A percentile compares a stretch with the other conserved stretches of the same genome.
phyloP scores from a whole-genome alignment of 2,797 vertebrate species.

The Pipistrellus nathusii region DNA sequence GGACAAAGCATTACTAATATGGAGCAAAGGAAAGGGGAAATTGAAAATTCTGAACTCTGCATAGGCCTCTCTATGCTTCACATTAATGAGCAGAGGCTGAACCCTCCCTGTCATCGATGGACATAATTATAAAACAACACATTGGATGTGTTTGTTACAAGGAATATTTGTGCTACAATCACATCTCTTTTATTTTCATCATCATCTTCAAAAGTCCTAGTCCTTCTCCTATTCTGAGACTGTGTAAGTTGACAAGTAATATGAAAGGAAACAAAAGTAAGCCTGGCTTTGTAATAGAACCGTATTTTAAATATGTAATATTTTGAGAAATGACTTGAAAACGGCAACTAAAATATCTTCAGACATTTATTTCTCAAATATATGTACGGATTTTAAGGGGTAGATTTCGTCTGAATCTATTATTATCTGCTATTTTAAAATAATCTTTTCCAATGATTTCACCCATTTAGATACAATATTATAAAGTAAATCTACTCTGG shows the following conservation, averaged over 20 bases:
- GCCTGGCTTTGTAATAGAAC: neutral
- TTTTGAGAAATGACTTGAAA: constrained; percentile 51
- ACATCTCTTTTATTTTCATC: constrained; percentile 54
- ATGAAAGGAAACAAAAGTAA: neutral
- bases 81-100: constrained; percentile 58
- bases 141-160: neutral
- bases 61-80: constrained; percentile 50
- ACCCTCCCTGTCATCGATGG: neutral
- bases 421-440: constrained; percentile 24
- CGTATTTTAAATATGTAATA: constrained; percentile 12
- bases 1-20: constrained; percentile 81
- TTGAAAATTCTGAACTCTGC: constrained; percentile 76
- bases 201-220: constrained; percentile 26
- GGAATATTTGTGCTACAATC: constrained; percentile 24
- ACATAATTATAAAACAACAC: constrained; percentile 15
- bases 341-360: constrained; percentile 10
- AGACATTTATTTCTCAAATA: constrained; percentile 17
- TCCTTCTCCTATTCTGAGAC: constrained; percentile 9
- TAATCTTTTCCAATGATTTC: constrained; percentile 20
- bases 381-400: neutral
- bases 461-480: neutral
- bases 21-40: constrained; percentile 73
- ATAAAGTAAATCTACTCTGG: constrained; percentile 31
- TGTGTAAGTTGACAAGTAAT: neutral
- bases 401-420: neutral